A percentile compares a stretch with the other conserved stretches of the same genome.
Evolutionary conservation across 2,797 vertebrate genomes (phyloP).

Genomic region (Myotis vivesi): DNA sequence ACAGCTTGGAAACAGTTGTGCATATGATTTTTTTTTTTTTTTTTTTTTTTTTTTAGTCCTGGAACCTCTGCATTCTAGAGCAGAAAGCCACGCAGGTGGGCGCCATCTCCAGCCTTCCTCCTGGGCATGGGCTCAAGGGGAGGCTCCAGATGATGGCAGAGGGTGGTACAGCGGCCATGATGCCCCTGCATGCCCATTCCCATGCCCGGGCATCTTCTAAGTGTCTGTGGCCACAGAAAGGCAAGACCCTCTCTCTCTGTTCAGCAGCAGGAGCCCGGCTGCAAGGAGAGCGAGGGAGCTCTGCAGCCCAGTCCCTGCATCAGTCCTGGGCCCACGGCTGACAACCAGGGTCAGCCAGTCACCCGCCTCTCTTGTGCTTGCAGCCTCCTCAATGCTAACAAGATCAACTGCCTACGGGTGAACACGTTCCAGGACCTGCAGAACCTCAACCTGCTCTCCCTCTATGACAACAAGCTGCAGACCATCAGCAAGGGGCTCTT

Average conservation of each 20-base stretch:
- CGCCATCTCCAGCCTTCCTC: not conserved
- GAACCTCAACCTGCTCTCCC: slow-evolving; percentile 96
- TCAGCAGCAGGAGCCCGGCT: not conserved
- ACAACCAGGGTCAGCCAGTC: slow-evolving; percentile 38
- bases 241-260: not conserved
- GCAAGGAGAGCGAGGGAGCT: not conserved
- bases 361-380: slow-evolving; percentile 72
- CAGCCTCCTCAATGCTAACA: slow-evolving; percentile 98
- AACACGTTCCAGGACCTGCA: slow-evolving; percentile 98
- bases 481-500: slow-evolving; percentile 98
- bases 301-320: not conserved
- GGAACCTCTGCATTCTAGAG: not conserved
- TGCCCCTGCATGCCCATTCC: rapidly evolving
- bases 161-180: rapidly evolving
- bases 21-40: too few species aligned
- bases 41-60: not conserved
- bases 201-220: not conserved
- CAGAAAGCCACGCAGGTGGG: rapidly evolving
- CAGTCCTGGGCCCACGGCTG: not conserved
- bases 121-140: rapidly evolving
- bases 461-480: slow-evolving; percentile 99
- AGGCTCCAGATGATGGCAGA: not conserved
- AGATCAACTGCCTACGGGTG: slow-evolving; percentile 97
- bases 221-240: not conserved
- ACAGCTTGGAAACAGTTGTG: not conserved